Evolutionary conservation across 2,113 vertebrate species (phyloP).

Genomic region (Gymnobelideus leadbeateri): DNA sequence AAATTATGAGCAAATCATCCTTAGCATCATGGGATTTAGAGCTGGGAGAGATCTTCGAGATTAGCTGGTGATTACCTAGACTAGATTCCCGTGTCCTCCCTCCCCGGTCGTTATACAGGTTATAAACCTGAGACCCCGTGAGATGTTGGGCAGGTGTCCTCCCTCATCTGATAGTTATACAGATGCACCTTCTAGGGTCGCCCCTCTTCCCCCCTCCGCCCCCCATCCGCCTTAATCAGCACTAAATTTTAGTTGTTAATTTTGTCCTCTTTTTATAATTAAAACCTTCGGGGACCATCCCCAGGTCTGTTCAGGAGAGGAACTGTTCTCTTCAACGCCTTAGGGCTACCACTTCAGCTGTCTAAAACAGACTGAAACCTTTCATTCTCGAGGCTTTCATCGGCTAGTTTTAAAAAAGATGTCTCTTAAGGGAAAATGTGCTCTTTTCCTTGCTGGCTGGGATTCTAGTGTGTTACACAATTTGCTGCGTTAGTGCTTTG

Average conservation of each 20-base stretch:
- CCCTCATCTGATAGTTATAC: neutral
- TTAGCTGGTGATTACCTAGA: neutral
- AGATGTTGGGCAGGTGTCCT: neutral
- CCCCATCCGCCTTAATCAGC: neutral
- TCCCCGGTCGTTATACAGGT: neutral
- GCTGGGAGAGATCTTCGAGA: neutral
- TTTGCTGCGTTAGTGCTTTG: conserved; percentile 47
- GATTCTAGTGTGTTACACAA: conserved; percentile 42
- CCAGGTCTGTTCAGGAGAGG: neutral
- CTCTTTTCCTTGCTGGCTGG: neutral
- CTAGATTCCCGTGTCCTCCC: neutral
- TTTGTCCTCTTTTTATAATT: neutral
- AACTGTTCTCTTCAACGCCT: neutral
- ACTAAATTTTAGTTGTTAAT: neutral
- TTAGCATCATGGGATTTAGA: neutral
- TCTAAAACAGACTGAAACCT: neutral
- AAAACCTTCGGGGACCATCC: neutral
- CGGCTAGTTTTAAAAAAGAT: neutral
- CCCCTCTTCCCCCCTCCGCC: neutral
- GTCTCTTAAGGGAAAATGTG: neutral
- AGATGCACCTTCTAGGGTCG: neutral
- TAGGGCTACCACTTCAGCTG: neutral
- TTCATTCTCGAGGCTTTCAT: neutral
- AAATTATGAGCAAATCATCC: neutral
- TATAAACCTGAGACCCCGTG: neutral